These are phyloP conservation scores for Netelia melanura DNA, from an alignment of 2,888 invertebrate species.

Conservation along the genomic window DNA sequence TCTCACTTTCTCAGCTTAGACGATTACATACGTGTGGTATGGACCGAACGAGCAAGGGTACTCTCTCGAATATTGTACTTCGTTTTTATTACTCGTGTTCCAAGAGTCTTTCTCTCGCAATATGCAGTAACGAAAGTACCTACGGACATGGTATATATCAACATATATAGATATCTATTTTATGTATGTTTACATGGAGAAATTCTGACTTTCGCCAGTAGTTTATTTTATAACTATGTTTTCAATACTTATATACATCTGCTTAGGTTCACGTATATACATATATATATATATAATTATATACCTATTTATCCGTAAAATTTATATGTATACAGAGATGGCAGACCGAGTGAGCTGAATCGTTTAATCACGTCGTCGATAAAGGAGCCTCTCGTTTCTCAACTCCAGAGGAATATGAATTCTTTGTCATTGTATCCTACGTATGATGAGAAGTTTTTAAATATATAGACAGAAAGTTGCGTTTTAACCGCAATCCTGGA, in stretches of 20 bases:
- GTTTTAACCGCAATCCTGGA: background rate
- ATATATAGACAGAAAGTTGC: background rate
- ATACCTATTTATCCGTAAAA: background rate
- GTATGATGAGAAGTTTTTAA: background rate
- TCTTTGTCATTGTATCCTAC: background rate
- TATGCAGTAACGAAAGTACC: conserved; percentile 54
- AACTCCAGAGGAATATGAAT: background rate
- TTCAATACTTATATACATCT: conserved; percentile 28
- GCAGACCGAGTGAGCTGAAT: conserved; percentile 26
- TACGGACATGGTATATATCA: conserved; percentile 7
- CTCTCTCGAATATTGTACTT: conserved; percentile 55
- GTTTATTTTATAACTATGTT: conserved; percentile 21
- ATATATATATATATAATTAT: conserved; percentile 21
- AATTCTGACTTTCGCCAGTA: conserved; percentile 62
- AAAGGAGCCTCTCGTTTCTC: conserved; percentile 14
- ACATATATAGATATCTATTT: conserved; percentile 27
- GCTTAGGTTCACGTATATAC: background rate
- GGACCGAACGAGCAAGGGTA: conserved; percentile 24
- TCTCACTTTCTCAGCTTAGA: conserved; percentile 65
- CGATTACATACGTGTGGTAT: conserved; percentile 42
- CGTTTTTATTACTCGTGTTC: conserved; percentile 21
- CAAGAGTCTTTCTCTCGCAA: conserved; percentile 36
- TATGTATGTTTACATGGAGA: conserved; percentile 41
- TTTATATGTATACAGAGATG: background rate
- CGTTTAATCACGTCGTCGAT: conserved; percentile 53